Evolutionary conservation across 2,797 vertebrate species (phyloP).

Genomic region (Trichosurus vulpecula): DNA sequence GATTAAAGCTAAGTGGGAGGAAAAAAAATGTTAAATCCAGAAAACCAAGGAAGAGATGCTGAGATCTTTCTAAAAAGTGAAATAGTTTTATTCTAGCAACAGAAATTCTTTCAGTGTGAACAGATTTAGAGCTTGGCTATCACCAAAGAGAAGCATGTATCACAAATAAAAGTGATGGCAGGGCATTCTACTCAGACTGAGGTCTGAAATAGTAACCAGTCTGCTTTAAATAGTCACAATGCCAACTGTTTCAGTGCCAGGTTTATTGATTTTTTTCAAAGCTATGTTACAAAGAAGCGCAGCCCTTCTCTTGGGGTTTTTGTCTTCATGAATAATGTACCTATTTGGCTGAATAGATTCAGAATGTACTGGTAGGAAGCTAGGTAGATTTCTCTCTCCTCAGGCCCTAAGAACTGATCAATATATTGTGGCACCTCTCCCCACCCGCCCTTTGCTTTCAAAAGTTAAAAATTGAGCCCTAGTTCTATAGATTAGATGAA

Average conservation of each 20-base stretch:
- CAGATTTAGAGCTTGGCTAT: constrained; percentile 49
- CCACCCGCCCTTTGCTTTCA: not conserved
- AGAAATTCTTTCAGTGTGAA: constrained; percentile 35
- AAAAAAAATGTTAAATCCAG: not conserved
- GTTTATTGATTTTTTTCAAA: constrained; percentile 77
- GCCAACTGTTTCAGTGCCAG: constrained; percentile 66
- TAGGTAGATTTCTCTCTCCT: constrained; percentile 60
- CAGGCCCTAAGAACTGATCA: constrained; percentile 42
- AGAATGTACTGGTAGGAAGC: constrained; percentile 66
- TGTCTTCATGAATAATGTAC: constrained; percentile 70
- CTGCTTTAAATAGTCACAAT: constrained; percentile 66
- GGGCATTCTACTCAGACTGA: constrained; percentile 23
- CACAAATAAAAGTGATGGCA: not conserved
- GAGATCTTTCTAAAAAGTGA: not conserved
- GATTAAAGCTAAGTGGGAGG: constrained; percentile 13
- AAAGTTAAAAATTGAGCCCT: not conserved
- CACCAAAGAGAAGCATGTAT: not conserved
- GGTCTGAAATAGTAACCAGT: constrained; percentile 48
- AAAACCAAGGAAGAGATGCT: not conserved
- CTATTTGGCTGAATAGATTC: constrained; percentile 57
- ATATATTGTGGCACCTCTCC: not conserved
- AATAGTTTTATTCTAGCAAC: not conserved
- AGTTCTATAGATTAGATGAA: not conserved
- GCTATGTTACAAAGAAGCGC: constrained; percentile 65
- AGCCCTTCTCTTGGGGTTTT: constrained; percentile 73